Conservation (phyloP, 2,888 invertebrate species). For the Erebia palarica region DNA sequence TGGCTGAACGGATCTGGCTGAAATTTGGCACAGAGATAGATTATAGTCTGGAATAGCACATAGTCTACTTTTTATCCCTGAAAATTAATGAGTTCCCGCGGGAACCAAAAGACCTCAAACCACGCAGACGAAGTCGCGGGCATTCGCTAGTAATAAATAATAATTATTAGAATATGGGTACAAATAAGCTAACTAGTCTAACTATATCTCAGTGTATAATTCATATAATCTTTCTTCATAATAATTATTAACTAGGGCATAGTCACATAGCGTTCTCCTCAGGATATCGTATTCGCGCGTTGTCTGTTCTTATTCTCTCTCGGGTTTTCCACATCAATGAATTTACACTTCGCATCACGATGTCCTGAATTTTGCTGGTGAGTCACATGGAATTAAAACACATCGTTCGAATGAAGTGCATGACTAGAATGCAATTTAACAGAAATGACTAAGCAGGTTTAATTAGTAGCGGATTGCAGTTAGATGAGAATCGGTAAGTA, state of each 20-base stretch:
- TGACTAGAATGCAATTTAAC: conserved; percentile 7
- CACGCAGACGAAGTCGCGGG: too few relatives aligned
- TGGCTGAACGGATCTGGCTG: too few relatives aligned
- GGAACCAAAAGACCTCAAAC: too few relatives aligned
- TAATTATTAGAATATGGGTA: too few relatives aligned
- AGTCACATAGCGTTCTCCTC: neutral
- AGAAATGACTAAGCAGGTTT: conserved; percentile 8
- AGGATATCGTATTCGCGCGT: neutral
- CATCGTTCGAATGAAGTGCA: conserved; percentile 1
- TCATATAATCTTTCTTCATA: neutral
- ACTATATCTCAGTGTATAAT: too few relatives aligned
- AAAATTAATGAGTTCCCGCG: too few relatives aligned
- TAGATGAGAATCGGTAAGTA: neutral
- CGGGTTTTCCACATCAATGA: neutral
- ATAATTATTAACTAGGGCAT: neutral
- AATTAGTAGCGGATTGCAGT: neutral
- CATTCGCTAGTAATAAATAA: too few relatives aligned
- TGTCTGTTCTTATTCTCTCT: neutral
- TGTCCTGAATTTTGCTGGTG: conserved; percentile 7
- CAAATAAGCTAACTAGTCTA: too few relatives aligned
- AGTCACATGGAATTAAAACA: conserved; percentile 9
- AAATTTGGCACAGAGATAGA: too few relatives aligned
- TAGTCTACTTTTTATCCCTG: too few relatives aligned
- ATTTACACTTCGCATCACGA: neutral
- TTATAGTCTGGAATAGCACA: too few relatives aligned